Evolutionary conservation across 2,888 invertebrate species (phyloP), one percentile per base, ranked within the genome.

Genomic region (Oithona nana): DNA sequence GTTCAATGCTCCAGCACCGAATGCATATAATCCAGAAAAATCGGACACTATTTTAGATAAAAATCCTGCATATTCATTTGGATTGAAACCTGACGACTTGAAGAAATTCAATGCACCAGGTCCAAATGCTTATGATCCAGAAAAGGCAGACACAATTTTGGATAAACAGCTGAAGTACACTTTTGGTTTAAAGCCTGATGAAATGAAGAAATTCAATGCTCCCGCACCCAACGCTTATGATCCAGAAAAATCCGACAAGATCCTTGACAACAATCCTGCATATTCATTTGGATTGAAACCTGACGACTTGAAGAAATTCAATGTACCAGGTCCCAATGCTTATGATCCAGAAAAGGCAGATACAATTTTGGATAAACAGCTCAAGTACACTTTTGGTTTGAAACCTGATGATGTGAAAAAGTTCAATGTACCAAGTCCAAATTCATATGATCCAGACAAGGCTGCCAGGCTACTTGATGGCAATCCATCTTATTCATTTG

Each of bases 161-260:
- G 2, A 59, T 22, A 13, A 13, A 13, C 11, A 16, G 3, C 62
- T 56, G 1, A n/a, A 56, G 16, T 48, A 62, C 16, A 57, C 56
- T 1, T 62, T 62, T 31, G 62, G 62, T 13, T 30, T 62, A 2
- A 56, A 48, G 26, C 31, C 62, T 24, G 62, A 62, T n/a, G 29
- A 56, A 30, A 62, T 22, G 8, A 28, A 20, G 16, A 54, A 56
- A 6, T 54, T 48, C 16, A 69, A 84, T 22, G 1, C 51, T 1
- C 61, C 61, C 28, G 61, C 61, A 16, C 61, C 61, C 29, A 54
- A 54, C 24, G 54, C 61, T 24, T 61, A 61, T 54, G 61, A 61
- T 29, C 26, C 20, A 4, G 24, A 51, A 54, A 51, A 83, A 68
- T 80, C 84, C 0, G 80, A 82, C n/a, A 56, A 55, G 3, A 16